Evolutionary conservation across 2,113 vertebrate species (phyloP), one percentile per base, ranked within the genome.

Genomic region (Myotis yumanensis): DNA sequence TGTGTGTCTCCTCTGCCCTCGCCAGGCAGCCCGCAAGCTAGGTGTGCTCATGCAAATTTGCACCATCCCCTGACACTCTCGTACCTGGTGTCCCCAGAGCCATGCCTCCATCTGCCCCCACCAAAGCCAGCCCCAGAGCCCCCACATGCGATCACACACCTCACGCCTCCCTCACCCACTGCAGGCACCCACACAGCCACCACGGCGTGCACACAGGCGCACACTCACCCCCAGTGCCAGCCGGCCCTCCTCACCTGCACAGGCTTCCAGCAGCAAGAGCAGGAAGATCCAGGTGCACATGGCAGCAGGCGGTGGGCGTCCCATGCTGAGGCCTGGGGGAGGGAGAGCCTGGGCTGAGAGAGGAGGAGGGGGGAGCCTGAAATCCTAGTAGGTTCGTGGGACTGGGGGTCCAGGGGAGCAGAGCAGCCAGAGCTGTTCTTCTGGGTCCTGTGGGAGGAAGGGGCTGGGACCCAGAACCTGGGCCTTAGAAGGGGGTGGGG

Each of bases 191-290:
- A 37, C 25, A 9, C 1, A 3, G 7, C 22, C 10, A 23, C 32
- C 32, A 7, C 0, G 11, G 28, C 28, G 2, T 10, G 28, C 52
- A 62, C 64, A 6, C 30, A 28, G 77, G 48, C 59, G n/a, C 15
- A 32, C 48, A 3, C 37, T 11, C 9, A 3, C 17, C 73, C 5
- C 43, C 0, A 11, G 30, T 16, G 20, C 14, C 30, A 30, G 16
- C 54, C 0, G 4, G 15, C 30, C 30, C 64, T 57, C 72, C 95
- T 96, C 93, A 97, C 97, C 96, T 96, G 95, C 46, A 86, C 88
- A 76, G 87, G 69, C 43, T 86, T 84, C 94, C 82, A 71, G 6
- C 22, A 91, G 93, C 93, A 96, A 59, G 18, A 95, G 46, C 81
- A 82, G 43, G 35, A 95, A 25, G 32, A 43, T 79, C 92, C 93